Evolutionary conservation across 2,888 invertebrate genomes (phyloP), one percentile per base, ranked within the genome.

Genomic region (Xylota sylvarum): DNA sequence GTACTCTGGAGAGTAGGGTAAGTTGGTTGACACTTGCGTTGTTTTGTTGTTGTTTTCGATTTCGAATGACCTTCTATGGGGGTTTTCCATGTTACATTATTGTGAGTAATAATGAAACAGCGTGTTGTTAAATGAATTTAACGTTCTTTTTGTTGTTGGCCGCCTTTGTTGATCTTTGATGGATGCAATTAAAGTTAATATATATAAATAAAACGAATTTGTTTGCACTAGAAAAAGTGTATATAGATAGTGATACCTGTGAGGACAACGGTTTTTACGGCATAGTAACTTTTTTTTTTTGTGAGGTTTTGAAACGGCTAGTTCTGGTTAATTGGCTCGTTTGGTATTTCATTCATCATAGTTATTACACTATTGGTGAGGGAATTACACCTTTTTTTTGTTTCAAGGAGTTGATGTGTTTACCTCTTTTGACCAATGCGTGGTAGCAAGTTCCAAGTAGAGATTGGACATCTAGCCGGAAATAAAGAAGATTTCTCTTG

Each of bases 21-120:
- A 82, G 86, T 86, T 82, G 81, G 73, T 81, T 86, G 81, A 86
- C 86, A 86, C 77, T 86, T 78, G 73, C 67, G 67, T 37, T 82
- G 77, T 73, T 84, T 86, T 82, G 81, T 86, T 86, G 86, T 78
- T 86, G 86, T 86, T 86, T 86, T 86, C 86, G 86, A 86, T 86
- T 86, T 86, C 81, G 82, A 86, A 86, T 86, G 86, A 86, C 86
- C 86, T 86, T 86, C 86, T 86, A 67, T 74, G 86, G 86, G 81
- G 86, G 82, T 82, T 86, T 86, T 81, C 77, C 82, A 78, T 78
- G 67, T 78, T 55, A 70, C 56, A 70, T 70, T 69, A 62, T 35
- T 55, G 48, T 77, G 70, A 77, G 70, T 58, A 76, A 52, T 52
- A 65, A 67, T 55, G 56, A n/a, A 56, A 69, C 40, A 60, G 52